Evolutionary conservation across 2,888 invertebrate species (phyloP).

Genomic region (Perithous albicinctus): DNA sequence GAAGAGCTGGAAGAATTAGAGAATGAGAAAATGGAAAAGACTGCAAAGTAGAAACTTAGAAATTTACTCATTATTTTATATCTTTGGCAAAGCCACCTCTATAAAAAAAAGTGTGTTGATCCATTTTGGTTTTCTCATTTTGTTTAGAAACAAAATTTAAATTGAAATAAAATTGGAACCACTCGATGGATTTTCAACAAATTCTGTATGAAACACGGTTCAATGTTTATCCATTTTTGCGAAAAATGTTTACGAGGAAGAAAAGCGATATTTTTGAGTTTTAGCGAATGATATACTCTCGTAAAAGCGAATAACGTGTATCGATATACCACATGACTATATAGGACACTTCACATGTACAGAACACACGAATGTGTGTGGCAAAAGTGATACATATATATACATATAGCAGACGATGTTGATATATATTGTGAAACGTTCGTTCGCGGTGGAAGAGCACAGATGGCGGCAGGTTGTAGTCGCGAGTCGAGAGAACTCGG

Average conservation of each 20-base stretch:
- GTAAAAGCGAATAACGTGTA: slow-evolving; percentile 51
- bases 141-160: too few species aligned
- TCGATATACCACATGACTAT: slow-evolving; percentile 29
- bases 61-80: too few species aligned
- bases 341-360: neutral
- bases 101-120: too few species aligned
- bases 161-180: too few species aligned
- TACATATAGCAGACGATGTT: neutral
- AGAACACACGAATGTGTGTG: neutral
- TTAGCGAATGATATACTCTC: slow-evolving; percentile 32
- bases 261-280: slow-evolving; percentile 53
- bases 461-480: slow-evolving; percentile 67
- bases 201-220: too few species aligned
- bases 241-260: too few species aligned
- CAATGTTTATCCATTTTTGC: too few species aligned
- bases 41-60: too few species aligned
- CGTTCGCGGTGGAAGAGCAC: slow-evolving; percentile 56
- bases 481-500: slow-evolving; percentile 50
- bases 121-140: too few species aligned
- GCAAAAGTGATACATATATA: neutral
- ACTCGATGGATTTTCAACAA: too few species aligned
- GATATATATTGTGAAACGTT: slow-evolving; percentile 33
- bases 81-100: too few species aligned
- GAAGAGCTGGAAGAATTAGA: neutral
- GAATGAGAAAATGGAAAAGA: slow-evolving; percentile 45